A percentile compares a stretch with the other conserved stretches of the same genome.
Evolutionary conservation across 2,113 vertebrate genomes (phyloP).

Genomic region (Felis chaus): DNA sequence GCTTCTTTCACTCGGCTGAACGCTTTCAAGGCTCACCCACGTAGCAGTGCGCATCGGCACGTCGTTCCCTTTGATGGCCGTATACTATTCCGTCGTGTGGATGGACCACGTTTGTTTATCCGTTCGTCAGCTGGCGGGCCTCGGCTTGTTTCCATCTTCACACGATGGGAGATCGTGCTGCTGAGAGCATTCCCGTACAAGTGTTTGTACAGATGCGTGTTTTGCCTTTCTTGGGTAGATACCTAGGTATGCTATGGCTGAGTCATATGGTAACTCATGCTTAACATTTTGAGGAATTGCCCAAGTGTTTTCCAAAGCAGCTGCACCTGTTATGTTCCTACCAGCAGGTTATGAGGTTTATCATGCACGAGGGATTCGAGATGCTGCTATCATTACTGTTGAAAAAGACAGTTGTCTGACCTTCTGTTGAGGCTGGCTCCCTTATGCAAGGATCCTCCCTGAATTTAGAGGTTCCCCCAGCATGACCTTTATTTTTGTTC

Average conservation of each 20-base stretch:
- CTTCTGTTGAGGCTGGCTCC: neutral
- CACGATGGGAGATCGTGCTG: neutral
- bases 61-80: neutral
- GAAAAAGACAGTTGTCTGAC: neutral
- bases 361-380: neutral
- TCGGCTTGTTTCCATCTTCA: neutral
- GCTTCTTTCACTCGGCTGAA: neutral
- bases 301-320: neutral
- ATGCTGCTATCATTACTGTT: neutral
- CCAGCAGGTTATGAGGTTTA: neutral
- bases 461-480: neutral
- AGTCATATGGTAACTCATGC: neutral
- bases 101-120: neutral
- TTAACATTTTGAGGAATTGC: neutral
- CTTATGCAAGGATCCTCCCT: neutral
- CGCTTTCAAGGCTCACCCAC: neutral
- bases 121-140: neutral
- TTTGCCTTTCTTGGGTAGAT: neutral
- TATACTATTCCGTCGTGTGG: neutral
- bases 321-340: neutral
- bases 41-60: accelerated
- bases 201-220: neutral
- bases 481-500: neutral
- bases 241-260: neutral
- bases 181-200: neutral